These are phyloP conservation scores for Odontesthes bonariensis DNA, from an alignment of 2,113 vertebrate species.

Conservation along the genomic window DNA sequence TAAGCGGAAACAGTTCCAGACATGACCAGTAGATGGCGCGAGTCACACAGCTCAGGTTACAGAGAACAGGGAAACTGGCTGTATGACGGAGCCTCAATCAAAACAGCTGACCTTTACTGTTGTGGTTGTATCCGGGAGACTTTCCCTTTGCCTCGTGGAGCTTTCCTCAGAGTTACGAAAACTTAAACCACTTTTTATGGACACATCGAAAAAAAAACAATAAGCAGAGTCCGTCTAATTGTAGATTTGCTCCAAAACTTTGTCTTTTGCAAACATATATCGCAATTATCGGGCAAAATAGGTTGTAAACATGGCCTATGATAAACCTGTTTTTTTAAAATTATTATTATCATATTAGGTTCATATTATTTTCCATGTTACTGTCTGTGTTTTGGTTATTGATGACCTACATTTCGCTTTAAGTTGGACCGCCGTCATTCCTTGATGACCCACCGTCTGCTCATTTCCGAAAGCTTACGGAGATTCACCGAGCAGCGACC, in stretches of 20 bases:
- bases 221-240: not conserved
- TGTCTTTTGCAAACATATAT: not conserved
- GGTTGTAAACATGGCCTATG: not conserved
- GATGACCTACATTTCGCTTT: not conserved
- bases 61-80: not conserved
- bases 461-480: slow-evolving; percentile 70
- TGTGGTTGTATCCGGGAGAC: slow-evolving; percentile 22
- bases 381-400: not conserved
- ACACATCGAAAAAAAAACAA: not conserved
- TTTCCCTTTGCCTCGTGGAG: not conserved
- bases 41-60: slow-evolving; percentile 8
- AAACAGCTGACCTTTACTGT: slow-evolving; percentile 33
- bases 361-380: not conserved
- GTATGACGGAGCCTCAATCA: not conserved
- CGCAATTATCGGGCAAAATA: not conserved
- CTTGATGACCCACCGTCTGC: slow-evolving; percentile 58
- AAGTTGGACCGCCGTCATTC: slow-evolving; percentile 29
- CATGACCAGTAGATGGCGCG: slow-evolving; percentile 50
- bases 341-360: not conserved
- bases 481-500: slow-evolving; percentile 69
- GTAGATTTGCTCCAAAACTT: not conserved
- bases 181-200: not conserved
- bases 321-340: fast-evolving
- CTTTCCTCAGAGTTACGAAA: not conserved
- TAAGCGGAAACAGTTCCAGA: not conserved